Evolutionary conservation across 2,888 invertebrate species (phyloP).

Genomic region (Psylliodes chrysocephalus): DNA sequence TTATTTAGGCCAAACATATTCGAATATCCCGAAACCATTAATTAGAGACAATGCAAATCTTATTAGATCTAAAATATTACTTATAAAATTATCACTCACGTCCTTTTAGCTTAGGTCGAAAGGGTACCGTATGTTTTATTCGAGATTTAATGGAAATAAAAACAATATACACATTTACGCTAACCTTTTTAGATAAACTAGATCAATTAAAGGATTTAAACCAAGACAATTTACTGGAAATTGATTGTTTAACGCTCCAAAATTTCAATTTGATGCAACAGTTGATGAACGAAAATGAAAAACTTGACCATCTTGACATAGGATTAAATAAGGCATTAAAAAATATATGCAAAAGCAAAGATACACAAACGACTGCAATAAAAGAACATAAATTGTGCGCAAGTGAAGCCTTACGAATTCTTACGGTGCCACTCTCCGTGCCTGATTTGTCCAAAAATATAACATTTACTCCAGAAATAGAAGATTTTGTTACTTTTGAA

Average conservation of each 20-base stretch:
- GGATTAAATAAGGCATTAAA: no score
- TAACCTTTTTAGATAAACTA: not conserved
- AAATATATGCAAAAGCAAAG: not conserved
- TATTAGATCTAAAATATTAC: no score
- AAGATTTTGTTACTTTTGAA: not conserved
- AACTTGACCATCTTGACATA: no score
- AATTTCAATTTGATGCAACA: not conserved
- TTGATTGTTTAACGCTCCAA: not conserved
- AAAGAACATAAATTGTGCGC: not conserved
- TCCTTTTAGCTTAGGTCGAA: conserved; percentile 9
- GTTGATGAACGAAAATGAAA: not conserved
- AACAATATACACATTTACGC: no score
- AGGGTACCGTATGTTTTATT: conserved; percentile 1
- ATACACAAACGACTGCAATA: not conserved
- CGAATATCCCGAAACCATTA: no score
- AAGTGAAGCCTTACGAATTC: not conserved
- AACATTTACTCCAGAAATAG: not conserved
- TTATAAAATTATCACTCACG: no score
- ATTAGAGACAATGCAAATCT: no score
- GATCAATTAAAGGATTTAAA: no score
- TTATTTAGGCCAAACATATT: no score
- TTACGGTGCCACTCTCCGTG: not conserved
- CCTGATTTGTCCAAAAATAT: not conserved
- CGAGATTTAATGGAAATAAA: not conserved
- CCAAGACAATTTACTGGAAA: not conserved